phyloP scores from a whole-genome alignment of 2,888 invertebrate genomes.

The Cephus sareptanus region DNA sequence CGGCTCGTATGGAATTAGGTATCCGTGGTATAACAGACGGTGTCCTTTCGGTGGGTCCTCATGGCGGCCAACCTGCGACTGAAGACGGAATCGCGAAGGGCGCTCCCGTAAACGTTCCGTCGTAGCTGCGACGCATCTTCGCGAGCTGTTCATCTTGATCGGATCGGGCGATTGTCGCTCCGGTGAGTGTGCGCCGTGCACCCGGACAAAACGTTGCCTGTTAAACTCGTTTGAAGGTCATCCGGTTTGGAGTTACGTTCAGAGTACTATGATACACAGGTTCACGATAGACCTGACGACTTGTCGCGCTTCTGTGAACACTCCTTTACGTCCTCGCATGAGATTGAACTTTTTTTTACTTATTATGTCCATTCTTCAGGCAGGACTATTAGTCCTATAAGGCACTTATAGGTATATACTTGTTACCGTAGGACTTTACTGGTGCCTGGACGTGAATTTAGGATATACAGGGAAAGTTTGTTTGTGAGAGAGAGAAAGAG shows the following conservation, averaged over 20 bases:
- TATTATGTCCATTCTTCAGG: background rate
- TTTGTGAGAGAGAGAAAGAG: too few species aligned
- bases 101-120: background rate
- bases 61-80: background rate
- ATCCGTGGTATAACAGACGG: slow-evolving; percentile 4
- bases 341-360: background rate
- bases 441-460: background rate
- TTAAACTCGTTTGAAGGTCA: slow-evolving; percentile 48
- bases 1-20: slow-evolving; percentile 17
- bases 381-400: background rate
- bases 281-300: background rate
- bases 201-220: background rate
- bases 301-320: background rate
- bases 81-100: background rate
- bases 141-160: background rate
- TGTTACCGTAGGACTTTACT: background rate
- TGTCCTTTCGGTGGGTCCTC: background rate
- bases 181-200: background rate
- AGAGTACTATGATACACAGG: background rate
- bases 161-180: background rate
- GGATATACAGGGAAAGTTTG: too few species aligned
- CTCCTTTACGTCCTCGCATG: background rate
- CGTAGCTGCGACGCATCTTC: background rate
- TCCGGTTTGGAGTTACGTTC: slow-evolving; percentile 31
- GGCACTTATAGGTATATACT: background rate